phyloP scores from a whole-genome alignment of 2,888 invertebrate species.

The Drosophila antonietae region DNA sequence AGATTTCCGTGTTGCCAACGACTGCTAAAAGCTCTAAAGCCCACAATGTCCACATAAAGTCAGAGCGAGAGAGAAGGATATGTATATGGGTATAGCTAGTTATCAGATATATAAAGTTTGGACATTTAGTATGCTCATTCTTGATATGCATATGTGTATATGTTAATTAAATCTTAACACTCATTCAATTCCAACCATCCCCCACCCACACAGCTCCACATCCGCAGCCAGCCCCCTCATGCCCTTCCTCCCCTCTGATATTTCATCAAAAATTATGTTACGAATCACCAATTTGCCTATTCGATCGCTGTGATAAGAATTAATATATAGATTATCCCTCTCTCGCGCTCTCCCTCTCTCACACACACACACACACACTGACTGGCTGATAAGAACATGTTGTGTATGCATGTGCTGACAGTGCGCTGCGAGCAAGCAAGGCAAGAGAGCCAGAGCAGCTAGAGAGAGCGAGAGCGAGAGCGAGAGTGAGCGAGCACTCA shows the following conservation, averaged over 20 bases:
- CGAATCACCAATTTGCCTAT: conserved; percentile 48
- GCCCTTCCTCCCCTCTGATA: background rate
- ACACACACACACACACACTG: background rate
- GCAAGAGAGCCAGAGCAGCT: background rate
- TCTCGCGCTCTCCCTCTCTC: conserved; percentile 8
- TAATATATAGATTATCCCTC: conserved; percentile 45
- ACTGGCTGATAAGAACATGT: conserved; percentile 51
- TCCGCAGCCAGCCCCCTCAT: background rate
- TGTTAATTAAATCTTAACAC: conserved; percentile 66
- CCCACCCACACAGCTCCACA: background rate
- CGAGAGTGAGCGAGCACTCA: conserved; percentile 11
- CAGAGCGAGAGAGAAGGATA: background rate
- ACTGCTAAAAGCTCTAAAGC: conserved; percentile 12
- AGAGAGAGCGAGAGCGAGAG: conserved; percentile 1
- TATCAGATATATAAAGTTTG: background rate
- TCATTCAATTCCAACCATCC: conserved; percentile 19
- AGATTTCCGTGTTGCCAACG: conserved; percentile 15
- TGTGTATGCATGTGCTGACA: background rate
- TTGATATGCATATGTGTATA: conserved; percentile 25
- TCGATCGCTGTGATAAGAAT: conserved; percentile 59
- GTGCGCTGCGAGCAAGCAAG: background rate
- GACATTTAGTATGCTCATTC: background rate
- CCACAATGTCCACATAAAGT: background rate
- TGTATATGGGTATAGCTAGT: background rate
- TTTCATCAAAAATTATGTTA: conserved; percentile 14